Evolutionary conservation across 2,113 vertebrate species (phyloP), one percentile per base, ranked within the genome.

Genomic region (Xiphias gladius): DNA sequence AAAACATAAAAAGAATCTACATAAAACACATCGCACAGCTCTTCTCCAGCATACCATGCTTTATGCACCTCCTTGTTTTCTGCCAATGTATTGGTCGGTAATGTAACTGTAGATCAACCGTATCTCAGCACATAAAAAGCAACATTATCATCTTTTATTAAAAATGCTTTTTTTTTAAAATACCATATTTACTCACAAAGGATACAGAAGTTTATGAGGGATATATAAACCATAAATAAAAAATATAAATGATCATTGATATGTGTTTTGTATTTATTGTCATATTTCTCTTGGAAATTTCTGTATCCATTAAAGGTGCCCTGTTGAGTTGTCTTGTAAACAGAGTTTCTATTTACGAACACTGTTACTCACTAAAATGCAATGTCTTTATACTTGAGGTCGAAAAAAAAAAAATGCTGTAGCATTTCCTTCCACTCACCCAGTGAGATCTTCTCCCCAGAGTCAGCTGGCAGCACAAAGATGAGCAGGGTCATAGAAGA

Each of bases 381-480:
- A 9, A 10, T 54, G 52, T n/a, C 13, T 22, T 22, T 54, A 54
- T 54, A n/a, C 22, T n/a, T 54, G 9, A 11, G 52, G 22, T n/a
- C 52, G 11, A 10, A n/a, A 26, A 57, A 26, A 35, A n/a, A 48
- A 17, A 9, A 7, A 17, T 50, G 46, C 46, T 50, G 50, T 8
- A 54, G 37, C 24, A 20, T 30, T 28, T 61, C 13, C 19, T 61
- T 84, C 22, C 20, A 74, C 94, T 94, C 88, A 96, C 95, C 96
- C 92, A 96, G 90, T 46, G 95, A 95, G 88, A 95, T 96, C 93
- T 96, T 96, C 92, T 97, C 96, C 63, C 95, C 96, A 5, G 96
- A 95, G 84, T 96, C 96, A 7, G 94, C 96, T 8, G 96, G 96
- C 62, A 96, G 94, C 88, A 96, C 94, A 67, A 96, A 96, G 76